A percentile compares a stretch with the other conserved stretches of the same genome.
These are phyloP conservation scores for Piscicola geometra DNA, from an alignment of 2,888 invertebrate genomes.

Conservation along the genomic window DNA sequence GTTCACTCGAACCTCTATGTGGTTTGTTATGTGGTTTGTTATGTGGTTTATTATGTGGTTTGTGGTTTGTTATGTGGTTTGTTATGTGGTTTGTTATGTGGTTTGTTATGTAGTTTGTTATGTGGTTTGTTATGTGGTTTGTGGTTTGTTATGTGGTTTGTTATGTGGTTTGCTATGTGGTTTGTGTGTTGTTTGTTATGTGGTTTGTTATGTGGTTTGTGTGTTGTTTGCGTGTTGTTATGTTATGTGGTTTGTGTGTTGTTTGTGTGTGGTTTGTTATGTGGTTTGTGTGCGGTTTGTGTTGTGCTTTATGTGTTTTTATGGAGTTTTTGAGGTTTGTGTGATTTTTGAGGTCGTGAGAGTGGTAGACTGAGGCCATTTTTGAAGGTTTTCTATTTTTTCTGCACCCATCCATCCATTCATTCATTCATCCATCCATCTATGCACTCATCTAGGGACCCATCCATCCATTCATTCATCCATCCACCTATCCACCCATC, in stretches of 20 bases:
- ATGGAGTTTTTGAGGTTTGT: no score
- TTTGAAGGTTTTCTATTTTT: no score
- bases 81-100: neutral
- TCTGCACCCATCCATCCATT: no score
- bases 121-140: neutral
- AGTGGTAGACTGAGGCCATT: no score
- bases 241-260: neutral
- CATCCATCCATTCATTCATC: no score
- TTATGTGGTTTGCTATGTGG: neutral
- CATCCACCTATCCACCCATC: no score
- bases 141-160: neutral
- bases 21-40: neutral
- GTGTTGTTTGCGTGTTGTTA: neutral
- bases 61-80: neutral
- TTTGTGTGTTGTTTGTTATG: neutral
- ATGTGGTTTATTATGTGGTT: neutral
- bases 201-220: neutral
- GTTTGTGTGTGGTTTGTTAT: neutral
- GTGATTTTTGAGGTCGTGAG: no score
- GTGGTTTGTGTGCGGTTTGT: neutral
- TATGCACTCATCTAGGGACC: no score
- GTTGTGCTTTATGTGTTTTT: no score
- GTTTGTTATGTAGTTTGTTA: neutral
- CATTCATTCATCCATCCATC: no score
- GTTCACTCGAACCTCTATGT: conserved; percentile 40